phyloP scores from a whole-genome alignment of 2,113 vertebrate genomes.

The Notarius lentiginosus region DNA sequence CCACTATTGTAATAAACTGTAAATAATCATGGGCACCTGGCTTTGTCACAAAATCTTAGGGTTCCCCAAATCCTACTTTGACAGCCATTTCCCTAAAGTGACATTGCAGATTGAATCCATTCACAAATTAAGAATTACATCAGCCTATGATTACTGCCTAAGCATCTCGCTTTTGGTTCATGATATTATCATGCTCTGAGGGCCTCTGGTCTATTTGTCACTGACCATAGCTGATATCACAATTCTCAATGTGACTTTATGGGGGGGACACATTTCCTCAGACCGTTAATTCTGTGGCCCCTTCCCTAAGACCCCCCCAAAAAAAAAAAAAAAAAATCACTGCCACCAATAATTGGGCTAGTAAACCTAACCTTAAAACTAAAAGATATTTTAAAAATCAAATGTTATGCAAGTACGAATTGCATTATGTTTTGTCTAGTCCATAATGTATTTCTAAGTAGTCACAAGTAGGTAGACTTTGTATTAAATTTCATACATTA shows the following conservation, averaged over 20 bases:
- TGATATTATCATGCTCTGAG: too few relatives aligned
- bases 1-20: not conserved
- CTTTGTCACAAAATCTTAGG: too few relatives aligned
- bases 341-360: not conserved
- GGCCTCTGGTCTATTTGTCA: not conserved
- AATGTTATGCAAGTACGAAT: not conserved
- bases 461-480: not conserved
- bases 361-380: not conserved
- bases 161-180: not conserved
- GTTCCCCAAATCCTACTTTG: not conserved
- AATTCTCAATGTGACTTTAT: not conserved
- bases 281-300: not conserved
- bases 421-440: not conserved
- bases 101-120: not conserved
- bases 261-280: not conserved
- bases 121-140: not conserved
- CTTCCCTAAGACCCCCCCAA: not conserved
- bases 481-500: not conserved
- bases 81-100: not conserved
- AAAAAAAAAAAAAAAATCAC: not conserved
- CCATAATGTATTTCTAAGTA: not conserved
- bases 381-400: not conserved
- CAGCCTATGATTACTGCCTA: not conserved
- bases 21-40: not conserved
- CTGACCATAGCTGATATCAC: not conserved